These are phyloP conservation scores for Ictalurus furcatus DNA, from an alignment of 2,113 vertebrate genomes.

Conservation along the genomic window DNA sequence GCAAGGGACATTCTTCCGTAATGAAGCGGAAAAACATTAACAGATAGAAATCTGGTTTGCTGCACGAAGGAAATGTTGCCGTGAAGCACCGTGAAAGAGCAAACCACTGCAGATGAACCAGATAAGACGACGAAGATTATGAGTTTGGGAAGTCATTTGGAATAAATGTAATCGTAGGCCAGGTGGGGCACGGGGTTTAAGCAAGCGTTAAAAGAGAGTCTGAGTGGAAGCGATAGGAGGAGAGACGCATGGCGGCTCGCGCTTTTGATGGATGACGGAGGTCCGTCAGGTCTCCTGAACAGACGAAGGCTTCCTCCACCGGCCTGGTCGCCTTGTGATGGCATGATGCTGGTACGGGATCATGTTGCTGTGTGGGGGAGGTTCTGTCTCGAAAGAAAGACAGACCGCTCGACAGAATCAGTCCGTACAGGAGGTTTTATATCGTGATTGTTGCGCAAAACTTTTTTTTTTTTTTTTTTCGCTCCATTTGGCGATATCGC, in stretches of 20 bases:
- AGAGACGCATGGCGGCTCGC: slow-evolving; percentile 33
- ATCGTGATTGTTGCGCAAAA: too few species aligned
- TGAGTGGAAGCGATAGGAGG: not conserved
- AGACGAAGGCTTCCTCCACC: slow-evolving; percentile 24
- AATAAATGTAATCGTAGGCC: not conserved
- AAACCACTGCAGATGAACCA: not conserved
- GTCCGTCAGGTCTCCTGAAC: slow-evolving; percentile 13
- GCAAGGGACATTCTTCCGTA: slow-evolving; percentile 43
- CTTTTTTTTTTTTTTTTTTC: too few species aligned
- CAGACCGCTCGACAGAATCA: slow-evolving; percentile 1
- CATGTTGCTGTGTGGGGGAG: slow-evolving; percentile 46
- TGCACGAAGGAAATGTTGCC: not conserved
- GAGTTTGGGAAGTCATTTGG: slow-evolving; percentile 12
- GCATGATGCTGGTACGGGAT: slow-evolving; percentile 47
- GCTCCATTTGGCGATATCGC: too few species aligned
- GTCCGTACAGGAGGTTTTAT: too few species aligned
- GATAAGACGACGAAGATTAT: not conserved
- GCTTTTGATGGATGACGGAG: slow-evolving; percentile 29
- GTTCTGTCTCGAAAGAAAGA: slow-evolving; percentile 39
- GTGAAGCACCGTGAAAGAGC: not conserved
- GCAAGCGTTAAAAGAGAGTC: slow-evolving; percentile 6
- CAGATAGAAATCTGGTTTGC: slow-evolving; percentile 27
- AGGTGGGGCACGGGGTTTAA: not conserved
- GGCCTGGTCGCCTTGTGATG: slow-evolving; percentile 35
- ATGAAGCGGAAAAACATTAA: slow-evolving; percentile 39